Percentiles rank a stretch among this genome's conserved stretches.
Evolutionary conservation across 2,888 invertebrate genomes (phyloP).

Genomic region (Drosophila paracracens): DNA sequence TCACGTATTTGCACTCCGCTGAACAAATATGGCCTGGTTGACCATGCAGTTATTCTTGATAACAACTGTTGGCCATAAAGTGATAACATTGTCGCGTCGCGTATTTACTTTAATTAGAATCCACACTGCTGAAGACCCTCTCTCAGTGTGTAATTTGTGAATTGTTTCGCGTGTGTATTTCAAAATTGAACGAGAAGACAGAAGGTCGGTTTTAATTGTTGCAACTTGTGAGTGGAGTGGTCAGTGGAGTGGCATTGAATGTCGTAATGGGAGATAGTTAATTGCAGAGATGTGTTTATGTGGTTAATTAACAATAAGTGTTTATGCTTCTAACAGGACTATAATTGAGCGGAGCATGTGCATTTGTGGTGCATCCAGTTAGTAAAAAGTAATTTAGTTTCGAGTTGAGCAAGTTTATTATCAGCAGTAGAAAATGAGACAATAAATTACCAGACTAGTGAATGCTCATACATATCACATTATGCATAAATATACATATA

Average conservation of each 20-base stretch:
- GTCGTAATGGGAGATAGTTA: conserved; percentile 27
- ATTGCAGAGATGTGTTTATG: conserved; percentile 44
- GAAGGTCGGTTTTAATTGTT: background rate
- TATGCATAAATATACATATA: background rate
- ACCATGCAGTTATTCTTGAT: background rate
- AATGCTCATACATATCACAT: background rate
- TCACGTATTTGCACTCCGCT: conserved; percentile 30
- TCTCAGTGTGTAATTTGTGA: background rate
- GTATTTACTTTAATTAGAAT: conserved; percentile 6
- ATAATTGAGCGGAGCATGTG: conserved; percentile 23
- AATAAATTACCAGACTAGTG: background rate
- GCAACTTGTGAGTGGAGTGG: conserved; percentile 21
- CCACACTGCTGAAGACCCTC: background rate
- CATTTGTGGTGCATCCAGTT: conserved; percentile 2
- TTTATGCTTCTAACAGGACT: conserved; percentile 16
- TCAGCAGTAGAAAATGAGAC: background rate
- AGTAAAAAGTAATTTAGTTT: background rate
- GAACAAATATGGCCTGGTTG: conserved; percentile 19
- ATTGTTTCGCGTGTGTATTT: background rate
- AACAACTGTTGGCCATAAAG: background rate
- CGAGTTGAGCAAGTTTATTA: background rate
- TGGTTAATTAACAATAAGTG: conserved; percentile 49
- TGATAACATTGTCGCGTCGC: background rate
- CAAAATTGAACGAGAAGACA: background rate
- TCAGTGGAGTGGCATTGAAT: background rate